These are phyloP conservation scores for Sebastes oblongus DNA, from an alignment of 2,797 vertebrate species.

Conservation along the genomic window DNA sequence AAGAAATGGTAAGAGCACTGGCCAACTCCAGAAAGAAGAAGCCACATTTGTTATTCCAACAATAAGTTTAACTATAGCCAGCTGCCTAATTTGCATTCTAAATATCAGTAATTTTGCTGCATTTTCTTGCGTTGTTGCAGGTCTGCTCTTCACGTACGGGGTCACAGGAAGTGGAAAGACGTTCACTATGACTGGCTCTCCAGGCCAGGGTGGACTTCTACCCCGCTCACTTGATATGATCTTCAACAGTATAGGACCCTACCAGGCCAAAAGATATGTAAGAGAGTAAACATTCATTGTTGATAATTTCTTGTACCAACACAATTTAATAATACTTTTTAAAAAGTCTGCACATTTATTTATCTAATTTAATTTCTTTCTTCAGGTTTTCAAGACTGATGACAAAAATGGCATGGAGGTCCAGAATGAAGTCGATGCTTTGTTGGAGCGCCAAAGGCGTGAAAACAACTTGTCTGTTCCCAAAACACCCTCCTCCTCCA, in stretches of 20 bases:
- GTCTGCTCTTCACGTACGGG: conserved; percentile 95
- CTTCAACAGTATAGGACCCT: conserved; percentile 91
- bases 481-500: conserved; percentile 83
- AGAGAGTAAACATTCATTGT: conserved; percentile 51
- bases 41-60: background rate
- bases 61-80: background rate
- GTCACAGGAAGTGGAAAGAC: conserved; percentile 98
- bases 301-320: background rate
- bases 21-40: background rate
- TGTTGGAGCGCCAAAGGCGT: conserved; percentile 92
- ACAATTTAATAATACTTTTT: background rate
- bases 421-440: conserved; percentile 92
- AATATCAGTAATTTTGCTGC: background rate
- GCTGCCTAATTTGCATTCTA: background rate
- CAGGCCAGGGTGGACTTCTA: conserved; percentile 92
- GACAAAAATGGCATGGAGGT: conserved; percentile 95
- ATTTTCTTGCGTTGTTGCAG: conserved; percentile 69
- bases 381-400: conserved; percentile 93
- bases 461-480: conserved; percentile 79
- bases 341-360: background rate
- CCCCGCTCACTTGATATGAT: conserved; percentile 96
- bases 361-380: background rate
- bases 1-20: conserved; percentile 87
- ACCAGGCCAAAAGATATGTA: conserved; percentile 95
- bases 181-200: conserved; percentile 94